Base-by-base conservation (phyloP, 2,113 vertebrate species). In the Catharus bicknelli region DNA sequence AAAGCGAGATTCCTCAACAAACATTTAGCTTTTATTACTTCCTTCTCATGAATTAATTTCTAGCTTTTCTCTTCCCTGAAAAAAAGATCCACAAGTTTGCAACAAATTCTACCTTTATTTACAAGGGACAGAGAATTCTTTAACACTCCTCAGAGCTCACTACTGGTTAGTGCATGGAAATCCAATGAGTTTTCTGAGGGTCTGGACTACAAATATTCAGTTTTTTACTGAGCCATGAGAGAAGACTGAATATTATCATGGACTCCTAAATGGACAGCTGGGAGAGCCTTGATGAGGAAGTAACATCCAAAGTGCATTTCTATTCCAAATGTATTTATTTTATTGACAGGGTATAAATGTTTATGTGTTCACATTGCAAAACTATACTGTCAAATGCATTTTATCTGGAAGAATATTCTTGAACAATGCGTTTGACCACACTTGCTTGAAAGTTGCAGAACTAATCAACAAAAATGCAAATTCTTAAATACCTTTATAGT, bases 21-120 rank as follows among this genome's bases (percentile, higher is more conserved):
- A 90, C 9, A 45, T 40, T 91, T 92, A 32, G 69, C 17, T 94
- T 95, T 96, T 88, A 78, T 90, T 94, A 62, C 75, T 85, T 94
- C 54, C 43, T 90, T 89, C 89, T 93, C 54, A 70, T 74, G 59
- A 83, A 55, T 88, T 90, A 8, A 23, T 83, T 74, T 51, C 48
- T 63, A 22, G 6, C 8, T 89, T 40, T 75, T 86, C 55, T 83
- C 6, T 91, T 47, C 55, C 85, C 64, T 88, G 59, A 48, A 76
- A 86, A 51, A 51, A 81, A 88, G 47, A 22, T 88, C 79, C 59
- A 75, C 69, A 62, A 21, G 19, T 51, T 70, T 70, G 68, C 47
- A 83, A 90, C 53, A 45, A 70, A 72, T 77, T 94, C 51, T 63
- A 20, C 53, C 73, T 94, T 93, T 90, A 83, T 62, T 77, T 57